Evolutionary conservation across 2,888 invertebrate species (phyloP).

Genomic region (Cordilura impudica): DNA sequence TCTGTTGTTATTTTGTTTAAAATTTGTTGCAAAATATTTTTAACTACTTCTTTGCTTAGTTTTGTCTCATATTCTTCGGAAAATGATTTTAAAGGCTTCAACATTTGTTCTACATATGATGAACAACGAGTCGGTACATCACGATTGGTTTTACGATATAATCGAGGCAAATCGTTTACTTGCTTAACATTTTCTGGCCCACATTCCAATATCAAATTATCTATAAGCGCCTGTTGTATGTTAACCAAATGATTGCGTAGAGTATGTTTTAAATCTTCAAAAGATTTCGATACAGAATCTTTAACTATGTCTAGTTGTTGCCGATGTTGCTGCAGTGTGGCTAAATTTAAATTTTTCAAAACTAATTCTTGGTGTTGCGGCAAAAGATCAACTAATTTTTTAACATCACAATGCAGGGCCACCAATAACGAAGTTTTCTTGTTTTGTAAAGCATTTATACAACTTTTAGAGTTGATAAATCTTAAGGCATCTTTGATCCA

Average conservation of each 20-base stretch:
- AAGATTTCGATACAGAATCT: conserved; percentile 69
- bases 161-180: conserved; percentile 94
- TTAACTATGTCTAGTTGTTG: conserved; percentile 54
- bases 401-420: conserved; percentile 70
- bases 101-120: conserved; percentile 85
- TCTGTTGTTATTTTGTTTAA: conserved; percentile 80
- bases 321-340: conserved; percentile 62
- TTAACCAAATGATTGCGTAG: conserved; percentile 65
- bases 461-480: conserved; percentile 66
- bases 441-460: conserved; percentile 53
- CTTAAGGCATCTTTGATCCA: conserved; percentile 81
- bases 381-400: conserved; percentile 67
- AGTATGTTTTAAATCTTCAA: conserved; percentile 66
- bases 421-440: conserved; percentile 69
- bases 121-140: conserved; percentile 90
- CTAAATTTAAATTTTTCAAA: conserved; percentile 79
- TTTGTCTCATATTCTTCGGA: conserved; percentile 77
- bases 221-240: conserved; percentile 85
- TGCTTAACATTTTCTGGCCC: conserved; percentile 85
- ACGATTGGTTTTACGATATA: conserved; percentile 94
- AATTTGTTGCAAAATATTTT: conserved; percentile 69
- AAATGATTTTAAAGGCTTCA: conserved; percentile 79
- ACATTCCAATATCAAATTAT: conserved; percentile 86
- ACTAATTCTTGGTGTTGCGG: conserved; percentile 82
- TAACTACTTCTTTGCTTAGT: conserved; percentile 69